Evolutionary conservation across 2,797 vertebrate species (phyloP).

Genomic region (Mormyrops attenuatus): DNA sequence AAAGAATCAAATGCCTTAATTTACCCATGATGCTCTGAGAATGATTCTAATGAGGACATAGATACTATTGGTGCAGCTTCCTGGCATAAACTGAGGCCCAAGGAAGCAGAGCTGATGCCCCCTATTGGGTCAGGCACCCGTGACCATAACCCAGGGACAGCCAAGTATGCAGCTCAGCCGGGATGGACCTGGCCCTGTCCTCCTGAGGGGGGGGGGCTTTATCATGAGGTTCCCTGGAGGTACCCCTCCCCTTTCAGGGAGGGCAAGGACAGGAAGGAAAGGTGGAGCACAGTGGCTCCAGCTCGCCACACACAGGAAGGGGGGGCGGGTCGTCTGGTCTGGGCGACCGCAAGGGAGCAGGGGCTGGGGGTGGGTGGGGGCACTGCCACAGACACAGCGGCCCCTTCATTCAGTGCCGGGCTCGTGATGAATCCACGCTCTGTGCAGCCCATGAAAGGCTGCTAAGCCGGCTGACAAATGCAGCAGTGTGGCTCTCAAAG

Average conservation of each 20-base stretch:
- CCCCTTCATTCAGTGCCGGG: conserved; percentile 76
- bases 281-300: conserved; percentile 67
- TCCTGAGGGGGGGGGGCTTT: background rate
- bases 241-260: conserved; percentile 10
- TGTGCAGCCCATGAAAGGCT: conserved; percentile 74
- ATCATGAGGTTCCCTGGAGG: conserved; percentile 38
- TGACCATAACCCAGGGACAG: background rate
- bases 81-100: background rate
- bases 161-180: conserved; percentile 3
- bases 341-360: conserved; percentile 31
- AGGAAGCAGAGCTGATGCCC: background rate
- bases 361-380: background rate
- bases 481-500: conserved; percentile 76
- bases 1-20: background rate
- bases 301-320: conserved; percentile 76
- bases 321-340: conserved; percentile 66
- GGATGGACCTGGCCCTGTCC: conserved; percentile 25
- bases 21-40: background rate
- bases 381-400: conserved; percentile 74
- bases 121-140: background rate
- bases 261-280: conserved; percentile 69
- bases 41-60: background rate
- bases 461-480: conserved; percentile 71
- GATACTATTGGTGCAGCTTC: background rate
- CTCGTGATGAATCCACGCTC: conserved; percentile 83